phyloP scores from a whole-genome alignment of 1,140 invertebrate genomes.

The Aphis gossypii region DNA sequence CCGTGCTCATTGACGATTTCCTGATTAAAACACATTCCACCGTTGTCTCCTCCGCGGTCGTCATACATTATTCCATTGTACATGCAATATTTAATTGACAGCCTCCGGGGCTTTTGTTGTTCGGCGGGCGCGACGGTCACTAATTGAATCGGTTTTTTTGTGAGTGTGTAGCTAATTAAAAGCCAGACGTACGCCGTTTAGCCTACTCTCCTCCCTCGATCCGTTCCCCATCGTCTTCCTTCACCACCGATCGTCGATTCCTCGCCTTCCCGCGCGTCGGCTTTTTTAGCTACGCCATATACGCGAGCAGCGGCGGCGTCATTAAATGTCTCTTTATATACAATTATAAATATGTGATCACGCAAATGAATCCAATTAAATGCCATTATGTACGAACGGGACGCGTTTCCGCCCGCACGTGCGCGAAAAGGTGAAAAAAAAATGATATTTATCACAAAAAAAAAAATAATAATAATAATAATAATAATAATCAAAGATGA shows the following conservation, averaged over 20 bases:
- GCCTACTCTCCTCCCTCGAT: background rate
- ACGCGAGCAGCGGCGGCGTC: background rate
- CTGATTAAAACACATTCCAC: slow-evolving; percentile 53
- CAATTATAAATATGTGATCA: background rate
- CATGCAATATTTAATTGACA: slow-evolving; percentile 39
- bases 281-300: background rate
- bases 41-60: background rate
- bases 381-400: background rate
- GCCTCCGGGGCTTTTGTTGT: slow-evolving; percentile 43
- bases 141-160: slow-evolving; percentile 48
- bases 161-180: slow-evolving; percentile 25
- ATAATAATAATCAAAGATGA: background rate
- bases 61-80: background rate
- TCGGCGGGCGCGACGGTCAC: background rate
- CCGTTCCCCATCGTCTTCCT: background rate
- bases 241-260: background rate
- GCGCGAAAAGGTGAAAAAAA: background rate
- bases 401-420: background rate
- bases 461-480: background rate
- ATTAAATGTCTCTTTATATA: background rate
- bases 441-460: background rate
- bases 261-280: background rate
- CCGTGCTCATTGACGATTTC: slow-evolving; percentile 33
- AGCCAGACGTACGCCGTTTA: background rate
- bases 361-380: slow-evolving; percentile 11